Base-by-base conservation (phyloP, 1,140 invertebrate genomes). In the Eufriesea mexicana region DNA sequence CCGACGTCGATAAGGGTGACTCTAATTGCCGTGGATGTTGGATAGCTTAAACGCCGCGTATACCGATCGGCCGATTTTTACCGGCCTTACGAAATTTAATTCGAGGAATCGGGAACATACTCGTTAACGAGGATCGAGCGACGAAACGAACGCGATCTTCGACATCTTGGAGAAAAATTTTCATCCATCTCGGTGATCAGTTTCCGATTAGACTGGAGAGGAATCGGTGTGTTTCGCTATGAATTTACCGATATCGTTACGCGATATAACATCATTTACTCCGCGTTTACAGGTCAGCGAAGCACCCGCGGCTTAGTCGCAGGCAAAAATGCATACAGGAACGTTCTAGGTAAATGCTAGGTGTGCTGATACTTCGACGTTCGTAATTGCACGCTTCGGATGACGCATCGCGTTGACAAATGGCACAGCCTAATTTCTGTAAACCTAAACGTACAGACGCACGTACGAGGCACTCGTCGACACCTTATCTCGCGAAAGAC, bases 311-410 rank as follows among this genome's bases (percentile, higher is more conserved):
- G 85, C 64, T 76, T 42, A 59, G n/a, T 54, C 12, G 28, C 55
- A 28, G 42, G 59, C 49, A 76, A 86, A 87, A 87, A 80, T 71
- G 78, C 55, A 51, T 14, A 18, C 55, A 28, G 72, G 23, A 68
- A 81, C 59, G 77, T 84, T 86, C 59, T 35, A 77, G 86, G 79
- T 61, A 82, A 75, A 79, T 83, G 59, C 18, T 28, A 16, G 16
- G 67, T 68, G 18, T 35, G 57, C 25, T 25, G 61, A 64, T 18
- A 51, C 64, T 2, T 16, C 10, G 49, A 45, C n/a, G 35, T 23
- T 25, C 55, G 5, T 79, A 79, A 79, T 79, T 62, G 23, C 55
- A 51, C 5, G 66, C 45, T 42, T 18, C 42, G n/a, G 42, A 49
- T 28, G 47, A 61, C 28, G 6, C n/a, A n/a, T 42, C 8, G 6